Base-by-base conservation (phyloP, 2,797 vertebrate species). In the Todus mexicanus region DNA sequence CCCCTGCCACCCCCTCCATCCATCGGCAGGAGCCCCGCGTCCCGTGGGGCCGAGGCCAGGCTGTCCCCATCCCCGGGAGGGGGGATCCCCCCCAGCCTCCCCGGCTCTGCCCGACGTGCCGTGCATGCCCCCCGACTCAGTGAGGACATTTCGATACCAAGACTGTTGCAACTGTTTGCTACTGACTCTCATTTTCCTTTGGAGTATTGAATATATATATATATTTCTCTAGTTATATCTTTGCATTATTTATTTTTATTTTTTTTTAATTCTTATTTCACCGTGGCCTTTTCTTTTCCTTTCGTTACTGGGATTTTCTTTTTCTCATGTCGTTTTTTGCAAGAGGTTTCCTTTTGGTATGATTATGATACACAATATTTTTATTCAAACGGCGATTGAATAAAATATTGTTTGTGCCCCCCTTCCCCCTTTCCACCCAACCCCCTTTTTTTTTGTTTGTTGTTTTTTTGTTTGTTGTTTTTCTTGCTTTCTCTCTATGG, bases 401-500 rank as follows among this genome's bases (percentile, higher is more conserved):
- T 99, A 99, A 99, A 99, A 99, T 99, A 99, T 99, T 99, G 99
- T 99, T 98, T 99, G 99, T 99, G 98, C 99, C 98, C 98, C 98
- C 96, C 98, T 98, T 98, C 98, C 98, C 98, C 99, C 97, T 97
- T 98, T 98, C 98, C 98, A 98, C 98, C 98, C 98, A 96, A 96
- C 97, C 98, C 97, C 95, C 40, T 95, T 98, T 97, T 97, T 98
- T 97, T 98, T 98, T 97, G 96, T 99, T 98, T 99, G 98, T 99
- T 98, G 98, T 99, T 98, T 99, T 98, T 99, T 99, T 99, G 98
- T 99, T 97, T 98, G 98, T 98, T 99, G 99, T 99, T 99, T 99
- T 99, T 99, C 98, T 99, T 99, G 99, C 99, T 99, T 98, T 99
- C 98, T 98, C 99, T 99, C 99, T 99, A 98, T 99, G 99, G 99